Evolutionary conservation across 2,888 invertebrate species (phyloP), one percentile per base, ranked within the genome.

Genomic region (Habrosyne pyritoides): DNA sequence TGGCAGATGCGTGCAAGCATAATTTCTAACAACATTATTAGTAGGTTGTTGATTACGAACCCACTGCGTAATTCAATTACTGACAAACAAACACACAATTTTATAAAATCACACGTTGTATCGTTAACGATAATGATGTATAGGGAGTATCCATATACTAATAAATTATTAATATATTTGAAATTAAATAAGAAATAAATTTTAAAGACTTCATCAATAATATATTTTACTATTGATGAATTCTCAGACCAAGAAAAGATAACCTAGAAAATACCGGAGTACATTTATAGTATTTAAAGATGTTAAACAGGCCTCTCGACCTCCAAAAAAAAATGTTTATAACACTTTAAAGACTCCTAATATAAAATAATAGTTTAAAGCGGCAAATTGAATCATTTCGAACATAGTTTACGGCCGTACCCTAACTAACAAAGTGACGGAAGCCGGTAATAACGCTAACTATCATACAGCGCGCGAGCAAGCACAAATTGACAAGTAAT

Each of bases 401-500:
- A 14, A 18, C 42, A 42, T 42, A 42, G 0, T 42, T 42, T 42
- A 18, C 8, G 42, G 42, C 42, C 3, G 14, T n/a, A n/a, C 42
- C 42, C 42, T 42, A 18, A 42, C 8, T 18, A 42, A 42, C 18
- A n/a, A n/a, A n/a, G 42, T 42, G 42, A 49, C 73, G 80, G 81
- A 80, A 79, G 71, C 73, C 59, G 56, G 72, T 73, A 72, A 79
- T 81, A 77, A 79, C 76, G 63, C 66, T 54, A 63, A 63, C 63
- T 60, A 64, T 56, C 64, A 58, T 61, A 18, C 52, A 60, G 60
- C 56, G 53, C 69, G 64, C 67, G 66, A 63, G 67, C 74, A 65
- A 68, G 64, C 77, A 77, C 80, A 82, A 86, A 84, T 85, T 84
- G 84, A 81, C 82, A 81, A 76, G 79, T 73, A 75, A 83, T 83